Evolutionary conservation across 1,140 invertebrate genomes (phyloP), one percentile per base, ranked within the genome.

Genomic region (Anoplophora glabripennis): DNA sequence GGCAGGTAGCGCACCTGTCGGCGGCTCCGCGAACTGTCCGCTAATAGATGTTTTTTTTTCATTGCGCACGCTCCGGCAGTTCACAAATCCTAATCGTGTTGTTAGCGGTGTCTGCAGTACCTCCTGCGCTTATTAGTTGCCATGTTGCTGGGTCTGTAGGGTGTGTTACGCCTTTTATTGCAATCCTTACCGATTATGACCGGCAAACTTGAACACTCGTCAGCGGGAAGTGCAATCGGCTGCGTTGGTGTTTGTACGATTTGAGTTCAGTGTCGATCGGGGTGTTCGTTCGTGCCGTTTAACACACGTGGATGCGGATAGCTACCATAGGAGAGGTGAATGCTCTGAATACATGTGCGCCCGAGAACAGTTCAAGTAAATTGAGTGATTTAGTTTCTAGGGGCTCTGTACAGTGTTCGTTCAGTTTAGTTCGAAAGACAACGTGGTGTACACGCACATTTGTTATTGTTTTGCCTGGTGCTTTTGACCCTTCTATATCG

Each of bases 251-350:
- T 54, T 42, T 28, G 38, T 44, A 35, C 11, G 44, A 33, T 17
- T 54, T 10, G 18, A 18, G 38, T 18, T 18, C 12, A 33, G 34
- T 11, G 28, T 18, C 15, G 36, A 1, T 52, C 18, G 40, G 7
- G 9, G 37, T 52, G 17, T 15, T 12, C 34, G 18, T 21, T 21
- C 9, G 28, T 40, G 52, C 44, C 18, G 44, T 44, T 54, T 21
- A 54, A 44, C 52, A 54, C 52, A 54, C 52, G 52, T 54, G 52
- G 37, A 54, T 28, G 52, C 44, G 21, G 40, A 42, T 40, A 54
- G 21, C n/a, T n/a, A 54, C 21, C 21, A 33, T 15, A 15, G 17
- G 21, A 44, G 33, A 54, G 52, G 52, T 54, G 52, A 54, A 54
- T 45, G 52, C 42, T 54, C 52, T 41, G 44, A 54, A 44, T 54